A percentile compares a stretch with the other conserved stretches of the same genome.
phyloP scores from a whole-genome alignment of 2,113 vertebrate genomes.

The Hypocryptadius cinnamomeus region DNA sequence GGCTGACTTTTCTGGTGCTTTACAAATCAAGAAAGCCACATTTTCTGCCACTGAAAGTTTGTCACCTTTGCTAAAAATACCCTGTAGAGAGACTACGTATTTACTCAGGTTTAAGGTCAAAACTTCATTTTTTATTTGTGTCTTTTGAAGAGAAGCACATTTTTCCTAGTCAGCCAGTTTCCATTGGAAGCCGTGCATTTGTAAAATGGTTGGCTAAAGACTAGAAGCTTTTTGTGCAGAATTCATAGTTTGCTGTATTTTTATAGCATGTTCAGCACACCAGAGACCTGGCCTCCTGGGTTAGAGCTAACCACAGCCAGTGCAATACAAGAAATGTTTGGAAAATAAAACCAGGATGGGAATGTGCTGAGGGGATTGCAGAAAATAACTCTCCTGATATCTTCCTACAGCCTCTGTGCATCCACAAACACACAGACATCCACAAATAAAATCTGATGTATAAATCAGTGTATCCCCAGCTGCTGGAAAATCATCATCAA shows the following conservation, averaged over 20 bases:
- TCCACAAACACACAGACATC: not conserved
- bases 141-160: not conserved
- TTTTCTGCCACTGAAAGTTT: not conserved
- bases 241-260: not conserved
- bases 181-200: not conserved
- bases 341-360: not conserved
- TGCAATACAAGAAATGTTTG: not conserved
- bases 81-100: not conserved
- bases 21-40: not conserved
- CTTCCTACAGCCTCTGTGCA: not conserved
- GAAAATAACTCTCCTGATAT: not conserved
- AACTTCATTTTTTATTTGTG: slow-evolving; percentile 31
- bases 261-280: not conserved
- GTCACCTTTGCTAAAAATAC: slow-evolving; percentile 4
- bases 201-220: not conserved
- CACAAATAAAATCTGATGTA: not conserved
- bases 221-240: not conserved
- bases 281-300: not conserved
- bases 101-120: slow-evolving; percentile 43
- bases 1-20: not conserved
- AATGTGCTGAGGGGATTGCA: not conserved
- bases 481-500: not conserved
- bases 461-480: not conserved
- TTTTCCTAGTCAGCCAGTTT: not conserved
- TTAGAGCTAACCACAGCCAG: not conserved